phyloP scores from a whole-genome alignment of 1,140 invertebrate genomes.

The Gryon sp. region DNA sequence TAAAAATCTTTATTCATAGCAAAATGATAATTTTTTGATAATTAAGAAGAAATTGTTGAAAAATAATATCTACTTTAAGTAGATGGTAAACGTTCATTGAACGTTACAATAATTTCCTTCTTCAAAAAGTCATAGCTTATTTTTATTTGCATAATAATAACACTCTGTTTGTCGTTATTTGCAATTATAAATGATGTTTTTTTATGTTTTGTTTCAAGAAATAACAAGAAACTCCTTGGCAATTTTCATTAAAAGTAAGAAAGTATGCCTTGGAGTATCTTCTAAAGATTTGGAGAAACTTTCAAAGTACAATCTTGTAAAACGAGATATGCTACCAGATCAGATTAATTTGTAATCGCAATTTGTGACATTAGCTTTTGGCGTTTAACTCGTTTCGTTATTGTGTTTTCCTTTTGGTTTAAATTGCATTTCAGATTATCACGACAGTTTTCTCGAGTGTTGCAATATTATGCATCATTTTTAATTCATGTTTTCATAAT shows the following conservation, averaged over 20 bases:
- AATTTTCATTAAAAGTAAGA: slow-evolving; percentile 43
- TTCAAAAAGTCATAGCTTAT: too few relatives aligned
- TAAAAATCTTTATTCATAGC: too few relatives aligned
- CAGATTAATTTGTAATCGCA: slow-evolving; percentile 42
- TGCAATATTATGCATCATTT: too few relatives aligned
- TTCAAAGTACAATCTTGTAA: slow-evolving; percentile 20
- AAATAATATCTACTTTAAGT: too few relatives aligned
- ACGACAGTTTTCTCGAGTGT: too few relatives aligned
- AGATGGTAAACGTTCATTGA: too few relatives aligned
- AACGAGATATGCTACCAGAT: slow-evolving; percentile 14
- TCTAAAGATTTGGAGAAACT: slow-evolving; percentile 23
- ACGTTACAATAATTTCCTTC: too few relatives aligned
- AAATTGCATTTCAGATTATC: background rate
- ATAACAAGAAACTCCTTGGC: slow-evolving; percentile 26
- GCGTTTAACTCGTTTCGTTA: slow-evolving; percentile 12
- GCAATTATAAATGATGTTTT: slow-evolving; percentile 23
- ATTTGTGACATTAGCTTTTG: slow-evolving; percentile 3
- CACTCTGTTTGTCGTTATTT: too few relatives aligned
- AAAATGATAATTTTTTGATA: too few relatives aligned
- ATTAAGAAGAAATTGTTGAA: too few relatives aligned
- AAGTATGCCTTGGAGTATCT: slow-evolving; percentile 24
- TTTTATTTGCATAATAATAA: too few relatives aligned
- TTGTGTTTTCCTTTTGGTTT: slow-evolving; percentile 6
- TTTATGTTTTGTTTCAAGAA: slow-evolving; percentile 12
- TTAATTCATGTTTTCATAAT: too few relatives aligned